Percentiles rank a stretch among this genome's conserved stretches.
These are phyloP conservation scores for Dermolepida albohirtum DNA, from an alignment of 2,888 invertebrate genomes.

Conservation along the genomic window DNA sequence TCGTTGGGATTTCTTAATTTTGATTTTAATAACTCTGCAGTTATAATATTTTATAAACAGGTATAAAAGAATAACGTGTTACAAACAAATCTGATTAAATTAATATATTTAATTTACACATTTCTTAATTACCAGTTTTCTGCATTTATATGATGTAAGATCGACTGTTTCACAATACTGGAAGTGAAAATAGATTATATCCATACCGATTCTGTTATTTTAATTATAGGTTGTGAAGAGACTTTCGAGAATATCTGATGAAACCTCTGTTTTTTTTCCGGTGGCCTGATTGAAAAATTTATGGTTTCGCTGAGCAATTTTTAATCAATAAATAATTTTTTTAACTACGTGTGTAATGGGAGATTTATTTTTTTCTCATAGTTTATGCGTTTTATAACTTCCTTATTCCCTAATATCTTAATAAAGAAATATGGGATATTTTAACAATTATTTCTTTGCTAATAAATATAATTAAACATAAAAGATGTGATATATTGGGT, in stretches of 20 bases:
- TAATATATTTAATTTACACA: constrained; percentile 17
- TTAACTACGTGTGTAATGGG: not conserved
- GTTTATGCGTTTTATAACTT: no score
- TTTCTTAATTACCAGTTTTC: constrained; percentile 5
- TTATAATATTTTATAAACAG: no score
- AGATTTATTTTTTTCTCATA: no score
- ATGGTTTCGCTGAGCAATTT: constrained; percentile 1
- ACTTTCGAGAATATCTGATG: constrained; percentile 29
- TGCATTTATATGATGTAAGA: constrained; percentile 11
- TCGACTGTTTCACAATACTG: constrained; percentile 27
- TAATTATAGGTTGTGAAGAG: constrained; percentile 25
- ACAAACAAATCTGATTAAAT: no score
- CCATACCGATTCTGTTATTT: constrained; percentile 19
- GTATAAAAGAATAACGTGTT: no score
- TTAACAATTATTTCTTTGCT: no score
- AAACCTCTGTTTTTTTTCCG: constrained; percentile 27
- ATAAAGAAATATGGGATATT: no score
- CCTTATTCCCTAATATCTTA: no score
- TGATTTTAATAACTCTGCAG: no score
- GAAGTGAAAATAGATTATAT: constrained; percentile 31
- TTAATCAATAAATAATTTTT: not conserved
- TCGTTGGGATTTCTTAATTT: no score
- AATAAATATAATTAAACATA: no score
- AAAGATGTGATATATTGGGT: no score
- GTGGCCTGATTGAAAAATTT: constrained; percentile 18